phyloP scores from a whole-genome alignment of 2,113 vertebrate species.

The Hemicordylus capensis region DNA sequence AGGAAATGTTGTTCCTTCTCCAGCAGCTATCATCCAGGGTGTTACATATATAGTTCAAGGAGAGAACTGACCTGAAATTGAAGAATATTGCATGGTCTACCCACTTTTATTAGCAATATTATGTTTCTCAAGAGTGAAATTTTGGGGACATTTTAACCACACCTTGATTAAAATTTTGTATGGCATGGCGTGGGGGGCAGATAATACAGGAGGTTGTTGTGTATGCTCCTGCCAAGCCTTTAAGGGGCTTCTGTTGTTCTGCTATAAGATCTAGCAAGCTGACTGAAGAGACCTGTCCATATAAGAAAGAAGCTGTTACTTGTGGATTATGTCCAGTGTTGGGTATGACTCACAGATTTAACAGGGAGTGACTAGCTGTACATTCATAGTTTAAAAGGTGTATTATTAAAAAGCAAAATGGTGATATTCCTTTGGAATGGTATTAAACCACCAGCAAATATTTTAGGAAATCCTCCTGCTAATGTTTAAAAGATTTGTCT shows the following conservation, averaged over 20 bases:
- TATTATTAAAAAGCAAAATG: background rate
- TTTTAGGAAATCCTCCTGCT: background rate
- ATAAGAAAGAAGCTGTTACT: no score
- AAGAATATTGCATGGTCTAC: background rate
- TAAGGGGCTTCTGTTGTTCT: no score
- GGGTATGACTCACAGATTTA: no score
- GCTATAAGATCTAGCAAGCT: no score
- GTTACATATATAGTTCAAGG: no score
- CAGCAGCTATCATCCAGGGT: no score
- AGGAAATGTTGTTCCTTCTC: background rate
- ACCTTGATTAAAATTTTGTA: background rate
- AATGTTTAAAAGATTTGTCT: slow-evolving; percentile 8
- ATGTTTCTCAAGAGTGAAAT: background rate
- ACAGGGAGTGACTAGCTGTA: no score
- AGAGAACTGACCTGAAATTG: background rate
- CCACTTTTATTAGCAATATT: background rate
- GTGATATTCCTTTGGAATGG: background rate
- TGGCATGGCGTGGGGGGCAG: background rate
- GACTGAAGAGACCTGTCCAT: no score
- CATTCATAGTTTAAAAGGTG: background rate
- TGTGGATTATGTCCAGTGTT: no score
- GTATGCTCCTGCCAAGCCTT: no score
- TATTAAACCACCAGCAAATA: slow-evolving; percentile 1
- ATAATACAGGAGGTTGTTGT: background rate
- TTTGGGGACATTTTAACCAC: background rate